Evolutionary conservation across 2,888 invertebrate species (phyloP), one percentile per base, ranked within the genome.

Genomic region (Brassicogethes aeneus): DNA sequence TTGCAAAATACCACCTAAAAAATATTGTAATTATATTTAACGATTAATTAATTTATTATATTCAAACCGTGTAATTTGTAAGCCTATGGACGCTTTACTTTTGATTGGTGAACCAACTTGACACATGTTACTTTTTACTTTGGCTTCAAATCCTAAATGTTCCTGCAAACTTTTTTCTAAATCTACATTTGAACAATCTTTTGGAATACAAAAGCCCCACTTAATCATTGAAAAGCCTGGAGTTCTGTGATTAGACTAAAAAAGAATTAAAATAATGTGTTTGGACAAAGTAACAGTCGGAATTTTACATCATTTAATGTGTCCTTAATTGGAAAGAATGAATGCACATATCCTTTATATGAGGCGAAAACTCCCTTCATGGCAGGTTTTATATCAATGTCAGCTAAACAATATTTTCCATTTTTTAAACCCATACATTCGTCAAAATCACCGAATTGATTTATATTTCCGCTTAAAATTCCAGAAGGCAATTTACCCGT

Each of bases 271-370:
- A 34, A n/a, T 40, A 17, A 37, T 7, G 14, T 13, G n/a, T 15
- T 37, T 7, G 8, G 12, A 31, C 17, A n/a, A n/a, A n/a, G n/a
- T n/a, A n/a, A n/a, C n/a, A n/a, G n/a, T n/a, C n/a, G n/a, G n/a
- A n/a, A n/a, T n/a, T n/a, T 78, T 69, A 82, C 82, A 62, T 82
- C 82, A 51, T 74, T 71, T 46, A 82, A 65, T 57, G 76, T 76
- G 61, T 79, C 82, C 50, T 68, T 72, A 56, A 82, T 78, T 35
- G 76, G 73, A 41, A 73, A 74, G 59, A 81, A 77, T 1, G 81
- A 76, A 51, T 81, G 74, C 1, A 74, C 50, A 36, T 10, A 34
- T 34, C 8, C 3, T 34, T 23, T 16, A 12, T 39, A 16, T 7
- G 5, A 10, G 5, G 5, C 23, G 5, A 23, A 23, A 23, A 10